Evolutionary conservation across 2,113 vertebrate species (phyloP), one percentile per base, ranked within the genome.

Genomic region (Centropus unirufus): DNA sequence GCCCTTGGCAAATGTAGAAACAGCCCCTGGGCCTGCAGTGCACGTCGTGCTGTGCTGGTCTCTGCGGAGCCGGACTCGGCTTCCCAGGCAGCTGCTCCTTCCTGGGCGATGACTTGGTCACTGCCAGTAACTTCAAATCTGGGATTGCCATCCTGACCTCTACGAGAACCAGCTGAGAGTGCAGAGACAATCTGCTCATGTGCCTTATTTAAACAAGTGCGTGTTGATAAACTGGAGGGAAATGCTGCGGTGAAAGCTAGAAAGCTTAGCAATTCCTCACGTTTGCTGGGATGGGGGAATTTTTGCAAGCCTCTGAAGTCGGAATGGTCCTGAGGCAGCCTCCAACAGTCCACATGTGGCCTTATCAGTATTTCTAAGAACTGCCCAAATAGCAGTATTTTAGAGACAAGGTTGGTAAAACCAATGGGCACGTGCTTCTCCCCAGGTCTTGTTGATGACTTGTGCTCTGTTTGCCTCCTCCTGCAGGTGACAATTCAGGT

Each of bases 401-500:
- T 26, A 39, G 72, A 73, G 40, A 58, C 4, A 24, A 47, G 62
- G 62, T 34, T 61, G 9, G 46, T 74, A 34, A 64, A 93, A 72
- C 12, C 22, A 9, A 9, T 26, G 19, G 40, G 54, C 42, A 0
- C 54, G 26, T 6, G 8, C 24, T 69, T 68, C 10, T n/a, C 5
- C 13, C 6, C 17, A 6, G 32, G 14, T 42, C 27, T n/a, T 46
- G 10, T 23, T 58, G 29, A 42, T 57, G 14, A 15, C 7, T 74
- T 86, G 58, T 94, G 39, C 68, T 89, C 61, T 94, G 34, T 66
- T 75, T 44, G 80, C 51, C 1, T 96, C 89, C 87, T 58, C 76
- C 91, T 92, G 3, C 91, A 99, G 99, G 99, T 99, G 95, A 99
- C 99, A 13, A 98, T 99, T 96, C 99, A 99, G 96, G 99, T 99